Conservation (phyloP, 2,888 invertebrate species). For the Cyclophora albipunctata region DNA sequence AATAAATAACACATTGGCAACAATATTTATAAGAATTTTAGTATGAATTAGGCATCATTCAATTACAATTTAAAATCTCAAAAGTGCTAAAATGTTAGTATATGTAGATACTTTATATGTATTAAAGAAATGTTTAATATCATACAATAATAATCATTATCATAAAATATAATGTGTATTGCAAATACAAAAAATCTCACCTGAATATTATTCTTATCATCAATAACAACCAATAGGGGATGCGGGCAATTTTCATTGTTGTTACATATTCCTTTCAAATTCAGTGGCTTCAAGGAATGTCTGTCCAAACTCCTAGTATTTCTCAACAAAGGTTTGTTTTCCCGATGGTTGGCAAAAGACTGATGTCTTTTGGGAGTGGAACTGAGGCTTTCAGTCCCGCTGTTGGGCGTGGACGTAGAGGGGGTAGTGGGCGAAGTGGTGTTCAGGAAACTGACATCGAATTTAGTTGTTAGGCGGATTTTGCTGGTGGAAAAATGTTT, state of each 20-base stretch:
- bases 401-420: slow-evolving; percentile 24
- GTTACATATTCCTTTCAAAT: slow-evolving; percentile 60
- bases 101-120: too few species aligned
- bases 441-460: slow-evolving; percentile 60
- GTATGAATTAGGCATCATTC: too few species aligned
- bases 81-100: too few species aligned
- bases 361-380: slow-evolving; percentile 49
- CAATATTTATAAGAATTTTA: too few species aligned
- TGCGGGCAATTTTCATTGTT: slow-evolving; percentile 41
- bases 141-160: too few species aligned
- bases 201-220: slow-evolving; percentile 67
- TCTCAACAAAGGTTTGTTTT: slow-evolving; percentile 37
- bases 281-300: slow-evolving; percentile 52
- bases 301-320: slow-evolving; percentile 59
- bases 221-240: slow-evolving; percentile 62
- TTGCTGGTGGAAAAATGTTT: slow-evolving; percentile 32
- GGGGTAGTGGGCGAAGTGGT: slow-evolving; percentile 45
- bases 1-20: too few species aligned
- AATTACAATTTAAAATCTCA: too few species aligned
- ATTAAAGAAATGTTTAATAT: too few species aligned
- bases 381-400: slow-evolving; percentile 29
- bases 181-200: slow-evolving; percentile 23
- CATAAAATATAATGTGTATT: too few species aligned
- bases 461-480: slow-evolving; percentile 59
- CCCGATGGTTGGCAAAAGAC: slow-evolving; percentile 46